These are phyloP conservation scores for Pantherophis vulpinus DNA, from an alignment of 2,797 vertebrate genomes.

Conservation along the genomic window DNA sequence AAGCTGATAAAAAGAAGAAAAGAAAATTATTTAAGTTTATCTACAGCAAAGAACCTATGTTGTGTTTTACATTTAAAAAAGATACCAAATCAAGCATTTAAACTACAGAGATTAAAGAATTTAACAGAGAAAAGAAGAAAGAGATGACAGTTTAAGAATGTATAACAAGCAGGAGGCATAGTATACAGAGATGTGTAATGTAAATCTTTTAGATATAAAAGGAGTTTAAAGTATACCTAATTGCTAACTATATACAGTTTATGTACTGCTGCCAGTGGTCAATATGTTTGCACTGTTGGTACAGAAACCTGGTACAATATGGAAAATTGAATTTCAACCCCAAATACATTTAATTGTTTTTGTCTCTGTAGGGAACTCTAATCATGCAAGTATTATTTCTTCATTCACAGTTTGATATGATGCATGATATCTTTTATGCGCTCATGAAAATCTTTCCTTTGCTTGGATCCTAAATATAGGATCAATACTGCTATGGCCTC, in stretches of 20 bases:
- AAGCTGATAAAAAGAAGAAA: background rate
- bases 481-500: background rate
- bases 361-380: background rate
- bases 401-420: background rate
- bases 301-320: background rate
- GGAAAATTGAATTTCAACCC: background rate
- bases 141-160: background rate
- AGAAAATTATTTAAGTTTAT: background rate
- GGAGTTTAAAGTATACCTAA: background rate
- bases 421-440: constrained; percentile 12
- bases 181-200: background rate
- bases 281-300: background rate
- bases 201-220: background rate
- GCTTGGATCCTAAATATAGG: constrained; percentile 8
- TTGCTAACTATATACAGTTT: background rate
- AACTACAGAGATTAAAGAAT: background rate
- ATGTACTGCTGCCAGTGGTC: background rate
- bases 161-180: background rate
- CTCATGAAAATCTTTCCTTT: constrained; percentile 1
- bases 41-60: background rate
- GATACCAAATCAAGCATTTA: background rate
- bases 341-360: background rate
- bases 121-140: background rate
- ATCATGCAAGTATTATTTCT: background rate
- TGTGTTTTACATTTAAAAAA: background rate